Conservation (phyloP, 2,797 vertebrate genomes). For the Amphiprion clarkii region DNA sequence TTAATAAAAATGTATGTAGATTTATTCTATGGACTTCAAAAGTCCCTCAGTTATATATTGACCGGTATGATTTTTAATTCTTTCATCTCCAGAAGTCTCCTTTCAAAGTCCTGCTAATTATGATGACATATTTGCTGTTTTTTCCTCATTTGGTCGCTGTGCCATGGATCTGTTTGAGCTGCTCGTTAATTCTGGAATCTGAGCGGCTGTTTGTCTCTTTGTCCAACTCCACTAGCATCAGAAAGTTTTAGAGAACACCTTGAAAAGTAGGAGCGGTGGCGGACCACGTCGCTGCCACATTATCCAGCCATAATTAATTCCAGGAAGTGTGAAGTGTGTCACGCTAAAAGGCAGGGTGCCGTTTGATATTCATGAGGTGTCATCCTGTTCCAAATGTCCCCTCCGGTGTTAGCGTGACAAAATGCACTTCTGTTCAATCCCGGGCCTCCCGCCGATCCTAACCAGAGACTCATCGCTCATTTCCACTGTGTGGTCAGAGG, state of each 20-base stretch:
- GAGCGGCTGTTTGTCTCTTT: neutral
- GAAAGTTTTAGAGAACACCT: conserved; percentile 68
- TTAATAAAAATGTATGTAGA: too few species aligned
- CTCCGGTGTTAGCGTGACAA: conserved; percentile 71
- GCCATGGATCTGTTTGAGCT: conserved; percentile 22
- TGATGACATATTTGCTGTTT: conserved; percentile 21
- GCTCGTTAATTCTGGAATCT: conserved; percentile 18
- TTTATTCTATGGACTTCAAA: too few species aligned
- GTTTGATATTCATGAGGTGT: conserved; percentile 82
- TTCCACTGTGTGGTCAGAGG: conserved; percentile 51
- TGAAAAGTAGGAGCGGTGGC: conserved; percentile 52
- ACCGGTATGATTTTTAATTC: too few species aligned
- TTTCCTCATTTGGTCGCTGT: conserved; percentile 29
- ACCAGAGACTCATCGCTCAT: conserved; percentile 72
- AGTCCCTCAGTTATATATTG: too few species aligned
- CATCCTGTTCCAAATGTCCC: conserved; percentile 74
- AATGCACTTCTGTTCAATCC: conserved; percentile 70
- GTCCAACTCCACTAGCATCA: conserved; percentile 32
- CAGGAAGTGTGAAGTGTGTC: conserved; percentile 75
- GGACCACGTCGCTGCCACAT: conserved; percentile 54
- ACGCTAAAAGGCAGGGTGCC: conserved; percentile 72
- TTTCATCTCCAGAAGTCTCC: too few species aligned
- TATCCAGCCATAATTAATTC: conserved; percentile 79
- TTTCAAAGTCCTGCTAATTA: neutral
- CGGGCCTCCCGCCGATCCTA: conserved; percentile 65